A percentile compares a stretch with the other conserved stretches of the same genome.
These are phyloP conservation scores for Gouania willdenowi DNA, from an alignment of 2,797 vertebrate species.

Conservation along the genomic window DNA sequence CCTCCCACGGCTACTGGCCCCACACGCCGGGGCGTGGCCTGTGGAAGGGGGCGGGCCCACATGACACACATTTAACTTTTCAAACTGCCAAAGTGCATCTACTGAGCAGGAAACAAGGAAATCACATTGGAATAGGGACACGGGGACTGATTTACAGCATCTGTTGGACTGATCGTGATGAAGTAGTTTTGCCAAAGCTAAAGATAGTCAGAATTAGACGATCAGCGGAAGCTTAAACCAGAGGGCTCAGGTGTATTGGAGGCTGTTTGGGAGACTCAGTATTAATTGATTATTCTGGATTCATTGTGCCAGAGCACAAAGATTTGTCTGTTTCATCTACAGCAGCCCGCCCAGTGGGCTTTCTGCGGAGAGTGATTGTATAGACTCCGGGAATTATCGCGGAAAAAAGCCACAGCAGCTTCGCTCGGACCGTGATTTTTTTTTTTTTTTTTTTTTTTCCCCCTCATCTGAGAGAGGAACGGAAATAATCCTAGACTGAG, in stretches of 20 bases:
- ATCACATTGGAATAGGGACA: conserved; percentile 12
- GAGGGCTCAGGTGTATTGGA: conserved; percentile 12
- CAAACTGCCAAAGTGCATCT: conserved; percentile 40
- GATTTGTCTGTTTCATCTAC: conserved; percentile 33
- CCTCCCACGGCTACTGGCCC: conserved; percentile 8
- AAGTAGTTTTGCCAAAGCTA: too few species aligned
- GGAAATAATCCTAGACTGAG: conserved; percentile 4
- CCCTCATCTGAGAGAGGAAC: conserved; percentile 24
- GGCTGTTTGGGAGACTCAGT: background rate
- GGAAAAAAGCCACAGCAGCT: conserved; percentile 30
- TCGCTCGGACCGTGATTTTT: conserved; percentile 31
- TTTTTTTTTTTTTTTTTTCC: too few species aligned
- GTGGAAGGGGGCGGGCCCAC: conserved; percentile 2
- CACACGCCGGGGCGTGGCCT: conserved; percentile 49
- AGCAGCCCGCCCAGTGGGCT: conserved; percentile 64
- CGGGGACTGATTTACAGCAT: background rate
- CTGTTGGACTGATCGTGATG: background rate
- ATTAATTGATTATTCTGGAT: conserved; percentile 38
- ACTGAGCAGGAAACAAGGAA: conserved; percentile 32
- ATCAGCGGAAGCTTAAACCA: background rate
- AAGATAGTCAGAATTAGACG: too few species aligned
- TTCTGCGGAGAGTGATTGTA: conserved; percentile 55
- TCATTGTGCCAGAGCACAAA: conserved; percentile 41
- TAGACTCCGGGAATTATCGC: conserved; percentile 54
- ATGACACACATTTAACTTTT: conserved; percentile 56